Conservation (phyloP, 2,113 vertebrate genomes). For the Notarius quadriscutis region DNA sequence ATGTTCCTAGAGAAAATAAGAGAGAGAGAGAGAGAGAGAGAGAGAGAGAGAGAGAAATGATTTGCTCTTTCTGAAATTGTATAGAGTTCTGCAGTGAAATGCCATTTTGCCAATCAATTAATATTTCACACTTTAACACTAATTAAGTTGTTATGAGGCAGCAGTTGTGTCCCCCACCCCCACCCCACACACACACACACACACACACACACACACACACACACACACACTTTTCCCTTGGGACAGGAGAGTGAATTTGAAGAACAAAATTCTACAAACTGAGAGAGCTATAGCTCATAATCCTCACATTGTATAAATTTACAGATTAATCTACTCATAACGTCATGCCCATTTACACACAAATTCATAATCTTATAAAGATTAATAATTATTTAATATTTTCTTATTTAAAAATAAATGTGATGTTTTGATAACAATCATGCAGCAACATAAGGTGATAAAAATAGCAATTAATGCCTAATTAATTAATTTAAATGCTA, state of each 20-base stretch:
- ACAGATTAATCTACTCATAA: neutral
- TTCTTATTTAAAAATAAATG: neutral
- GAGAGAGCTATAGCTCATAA: neutral
- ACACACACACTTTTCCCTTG: conserved; percentile 13
- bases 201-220: neutral
- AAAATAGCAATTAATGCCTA: neutral
- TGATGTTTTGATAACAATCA: neutral
- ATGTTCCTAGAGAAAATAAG: neutral
- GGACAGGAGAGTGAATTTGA: conserved; percentile 15
- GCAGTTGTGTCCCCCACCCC: neutral
- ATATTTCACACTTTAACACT: conserved; percentile 68
- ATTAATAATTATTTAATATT: neutral
- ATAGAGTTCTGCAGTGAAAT: conserved; percentile 47
- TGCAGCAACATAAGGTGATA: neutral
- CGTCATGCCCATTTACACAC: neutral
- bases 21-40: conserved; percentile 6
- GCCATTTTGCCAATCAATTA: conserved; percentile 59
- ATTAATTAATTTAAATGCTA: neutral
- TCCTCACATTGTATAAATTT: neutral
- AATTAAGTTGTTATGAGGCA: conserved; percentile 64
- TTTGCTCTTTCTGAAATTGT: conserved; percentile 45
- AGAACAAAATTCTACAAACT: conserved; percentile 14
- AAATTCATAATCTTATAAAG: neutral
- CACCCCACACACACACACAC: conserved; percentile 16
- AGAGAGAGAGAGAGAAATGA: conserved; percentile 40